Evolutionary conservation across 2,113 vertebrate genomes (phyloP).

Genomic region (Lucifuga dentata): DNA sequence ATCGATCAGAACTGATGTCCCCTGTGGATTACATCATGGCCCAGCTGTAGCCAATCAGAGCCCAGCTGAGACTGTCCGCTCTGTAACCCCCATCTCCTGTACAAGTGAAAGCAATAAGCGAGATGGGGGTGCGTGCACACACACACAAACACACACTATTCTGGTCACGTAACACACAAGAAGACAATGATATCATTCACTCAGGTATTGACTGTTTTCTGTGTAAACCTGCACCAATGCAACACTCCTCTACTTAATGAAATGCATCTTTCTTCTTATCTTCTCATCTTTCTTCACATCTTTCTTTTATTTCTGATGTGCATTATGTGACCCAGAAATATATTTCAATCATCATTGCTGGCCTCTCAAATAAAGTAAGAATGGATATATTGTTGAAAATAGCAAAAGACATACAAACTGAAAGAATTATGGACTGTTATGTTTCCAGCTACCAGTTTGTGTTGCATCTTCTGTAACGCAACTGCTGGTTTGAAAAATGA

Average conservation of each 20-base stretch:
- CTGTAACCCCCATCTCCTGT: slow-evolving; percentile 60
- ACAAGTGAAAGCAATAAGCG: slow-evolving; percentile 53
- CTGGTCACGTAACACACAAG: slow-evolving; percentile 25
- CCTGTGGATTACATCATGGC: slow-evolving; percentile 69
- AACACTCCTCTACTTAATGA: background rate
- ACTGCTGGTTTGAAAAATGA: no score
- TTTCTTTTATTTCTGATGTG: background rate
- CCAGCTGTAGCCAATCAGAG: slow-evolving; percentile 66
- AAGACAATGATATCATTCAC: slow-evolving; percentile 39
- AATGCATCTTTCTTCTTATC: no score
- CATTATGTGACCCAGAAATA: slow-evolving; percentile 2
- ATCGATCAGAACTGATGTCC: slow-evolving; percentile 66
- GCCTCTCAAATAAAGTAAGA: no score
- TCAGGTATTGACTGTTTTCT: slow-evolving; percentile 26
- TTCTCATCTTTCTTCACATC: no score
- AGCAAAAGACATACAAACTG: background rate
- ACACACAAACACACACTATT: slow-evolving; percentile 23
- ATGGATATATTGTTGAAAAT: background rate
- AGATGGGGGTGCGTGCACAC: slow-evolving; percentile 21
- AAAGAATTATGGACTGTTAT: slow-evolving; percentile 6
- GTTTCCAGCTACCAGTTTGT: slow-evolving; percentile 1
- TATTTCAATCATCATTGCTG: background rate
- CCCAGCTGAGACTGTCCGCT: slow-evolving; percentile 49
- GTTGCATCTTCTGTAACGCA: background rate
- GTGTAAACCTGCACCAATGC: slow-evolving; percentile 40